Base-by-base conservation (phyloP, 2,888 invertebrate species). In the Pristionchus exspectatus region DNA sequence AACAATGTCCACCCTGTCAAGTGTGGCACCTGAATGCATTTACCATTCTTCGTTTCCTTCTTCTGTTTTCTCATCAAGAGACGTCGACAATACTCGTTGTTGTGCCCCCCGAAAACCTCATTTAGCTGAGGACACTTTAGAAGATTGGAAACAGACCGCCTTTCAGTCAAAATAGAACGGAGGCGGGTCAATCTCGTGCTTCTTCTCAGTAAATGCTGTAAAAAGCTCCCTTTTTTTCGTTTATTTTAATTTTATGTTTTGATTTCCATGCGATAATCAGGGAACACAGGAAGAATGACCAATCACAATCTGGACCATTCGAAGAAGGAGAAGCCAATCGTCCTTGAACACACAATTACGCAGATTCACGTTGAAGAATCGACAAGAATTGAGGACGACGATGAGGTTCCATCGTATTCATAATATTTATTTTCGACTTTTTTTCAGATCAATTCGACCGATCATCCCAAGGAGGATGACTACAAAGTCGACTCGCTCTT, bases 401-500 rank as follows among this genome's bases (percentile, higher is more conserved):
- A 56, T 56, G 18, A 56, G 56, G 56, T 56, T n/a, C n/a, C n/a
- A n/a, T n/a, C n/a, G n/a, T n/a, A n/a, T n/a, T n/a, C n/a, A n/a
- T n/a, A n/a, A n/a, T n/a, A n/a, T 54, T 54, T 54, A 54, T 54
- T 54, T 54, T 14, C 54, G 14, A 7, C 54, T 59, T 59, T 21
- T 59, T 1, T 18, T 59, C 18, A 59, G 59, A 59, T 12, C 21
- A 18, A 18, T 18, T 59, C 59, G 24, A 59, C 59, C 18, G 59
- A 59, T 24, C 21, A 59, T 72, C 72, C 72, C 16, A 72, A 7
- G 21, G 83, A 83, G 56, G 83, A 83, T 3, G 83, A 54, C 12
- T 83, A 54, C 38, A 83, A 83, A 16, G 54, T 83, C 21, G 83
- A 83, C 21, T 21, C n/a, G 27, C 83, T 83, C 27, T 83, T 83